phyloP scores from a whole-genome alignment of 2,797 vertebrate genomes.

The Urophycis tenuis region DNA sequence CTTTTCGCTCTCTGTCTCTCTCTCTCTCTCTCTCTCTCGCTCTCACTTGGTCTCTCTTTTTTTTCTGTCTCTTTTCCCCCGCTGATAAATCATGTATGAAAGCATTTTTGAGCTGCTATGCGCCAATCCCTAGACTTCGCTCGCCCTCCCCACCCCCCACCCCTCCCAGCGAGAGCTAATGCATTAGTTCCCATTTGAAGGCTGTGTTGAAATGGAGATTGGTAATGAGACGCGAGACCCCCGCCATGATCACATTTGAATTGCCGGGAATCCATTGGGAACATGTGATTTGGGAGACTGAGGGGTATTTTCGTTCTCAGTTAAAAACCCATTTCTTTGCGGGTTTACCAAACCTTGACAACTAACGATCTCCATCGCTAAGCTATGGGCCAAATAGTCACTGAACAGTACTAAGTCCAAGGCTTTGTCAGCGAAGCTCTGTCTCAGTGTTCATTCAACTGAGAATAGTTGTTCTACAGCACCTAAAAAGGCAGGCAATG shows the following conservation, averaged over 20 bases:
- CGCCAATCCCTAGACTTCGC: conserved; percentile 55
- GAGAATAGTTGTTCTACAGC: conserved; percentile 54
- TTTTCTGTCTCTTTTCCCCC: conserved; percentile 25
- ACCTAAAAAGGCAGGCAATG: conserved; percentile 66
- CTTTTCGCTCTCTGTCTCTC: conserved; percentile 48
- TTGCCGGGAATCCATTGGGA: conserved; percentile 59
- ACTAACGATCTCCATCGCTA: conserved; percentile 47
- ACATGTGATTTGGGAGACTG: conserved; percentile 57
- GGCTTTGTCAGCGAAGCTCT: conserved; percentile 45
- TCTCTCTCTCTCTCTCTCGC: not conserved
- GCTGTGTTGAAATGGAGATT: conserved; percentile 71
- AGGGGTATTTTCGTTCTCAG: conserved; percentile 43
- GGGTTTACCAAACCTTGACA: conserved; percentile 50
- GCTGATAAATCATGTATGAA: conserved; percentile 70
- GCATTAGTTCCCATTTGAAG: conserved; percentile 71
- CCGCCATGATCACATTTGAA: conserved; percentile 64
- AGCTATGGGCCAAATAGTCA: conserved; percentile 43
- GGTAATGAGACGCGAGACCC: conserved; percentile 66
- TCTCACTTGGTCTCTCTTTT: conserved; percentile 32
- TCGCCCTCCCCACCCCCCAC: not conserved
- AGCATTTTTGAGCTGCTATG: conserved; percentile 60
- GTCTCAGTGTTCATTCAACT: not conserved
- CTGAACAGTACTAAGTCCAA: conserved; percentile 41
- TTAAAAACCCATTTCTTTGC: conserved; percentile 56
- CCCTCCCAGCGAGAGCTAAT: conserved; percentile 57